Evolutionary conservation across 2,888 invertebrate genomes (phyloP), one percentile per base, ranked within the genome.

Genomic region (Drosophila testacea): DNA sequence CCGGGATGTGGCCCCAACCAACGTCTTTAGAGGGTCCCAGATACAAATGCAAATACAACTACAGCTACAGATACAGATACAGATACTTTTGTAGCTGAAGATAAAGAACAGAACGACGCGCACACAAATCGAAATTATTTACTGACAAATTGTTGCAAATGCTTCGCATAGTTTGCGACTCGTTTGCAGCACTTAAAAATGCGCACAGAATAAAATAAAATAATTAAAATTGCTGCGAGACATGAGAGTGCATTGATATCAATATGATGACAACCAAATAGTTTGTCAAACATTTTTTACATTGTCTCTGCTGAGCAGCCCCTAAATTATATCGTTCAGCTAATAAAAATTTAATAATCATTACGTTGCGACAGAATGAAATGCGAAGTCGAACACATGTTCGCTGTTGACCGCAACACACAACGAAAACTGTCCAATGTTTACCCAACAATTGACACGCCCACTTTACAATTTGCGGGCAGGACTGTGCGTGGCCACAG

Each of bases 121-220:
- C 39, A 52, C 39, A 73, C 73, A 75, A 78, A 83, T 83, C 79
- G 73, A 88, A 88, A 88, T 91, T 91, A 91, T 86, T 91, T 90
- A 89, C 92, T 91, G 92, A 92, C 91, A 92, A 92, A 92, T 92
- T 92, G 91, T 91, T 88, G 88, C 73, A 81, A 89, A 92, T 92
- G 76, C 69, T 85, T 91, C 55, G 79, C 90, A 92, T 92, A 88
- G 76, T 77, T 56, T 77, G 74, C 1, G 67, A 69, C 74, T 71
- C 65, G 77, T 80, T 75, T 76, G 67, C 77, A 69, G 72, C 59
- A 59, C 60, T 56, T 67, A 74, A 59, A 68, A 88, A 81, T 81
- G 78, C 73, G 74, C 73, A 81, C 65, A 70, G 69, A 64, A 66
- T 61, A 60, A 78, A 81, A 69, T 69, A 73, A 79, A 72, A 77